These are phyloP conservation scores for Labeo catla DNA, from an alignment of 2,113 vertebrate species.

Conservation along the genomic window DNA sequence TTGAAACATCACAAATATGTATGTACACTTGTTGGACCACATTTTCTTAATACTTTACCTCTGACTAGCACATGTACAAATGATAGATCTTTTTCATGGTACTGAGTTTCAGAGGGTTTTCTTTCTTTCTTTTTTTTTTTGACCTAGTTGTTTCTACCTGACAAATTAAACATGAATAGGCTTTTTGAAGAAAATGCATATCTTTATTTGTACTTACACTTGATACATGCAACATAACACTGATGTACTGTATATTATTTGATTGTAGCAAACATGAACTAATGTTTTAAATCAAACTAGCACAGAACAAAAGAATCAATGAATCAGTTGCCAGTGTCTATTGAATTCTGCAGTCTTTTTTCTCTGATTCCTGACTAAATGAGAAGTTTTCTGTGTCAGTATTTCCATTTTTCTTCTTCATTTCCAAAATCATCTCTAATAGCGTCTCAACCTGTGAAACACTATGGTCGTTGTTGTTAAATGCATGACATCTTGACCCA, in stretches of 20 bases:
- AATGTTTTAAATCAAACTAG: background rate
- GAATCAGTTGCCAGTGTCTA: background rate
- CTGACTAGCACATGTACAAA: background rate
- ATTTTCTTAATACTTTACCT: background rate
- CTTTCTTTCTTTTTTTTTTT: background rate
- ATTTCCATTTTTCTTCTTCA: background rate
- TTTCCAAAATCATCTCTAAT: conserved; percentile 25
- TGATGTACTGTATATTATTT: background rate
- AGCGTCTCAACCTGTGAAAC: background rate
- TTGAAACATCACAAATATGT: background rate
- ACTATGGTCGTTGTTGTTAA: conserved; percentile 45
- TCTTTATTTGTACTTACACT: background rate
- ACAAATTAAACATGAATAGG: background rate
- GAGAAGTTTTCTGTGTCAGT: background rate
- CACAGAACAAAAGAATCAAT: background rate
- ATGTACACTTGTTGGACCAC: background rate
- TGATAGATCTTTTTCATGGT: background rate
- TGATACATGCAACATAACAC: background rate
- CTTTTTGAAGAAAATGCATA: background rate
- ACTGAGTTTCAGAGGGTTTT: background rate
- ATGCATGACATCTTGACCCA: conserved; percentile 41
- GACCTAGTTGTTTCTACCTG: background rate
- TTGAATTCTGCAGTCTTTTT: background rate
- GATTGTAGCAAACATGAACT: background rate
- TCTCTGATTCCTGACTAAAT: background rate